A percentile compares a stretch with the other conserved stretches of the same genome.
Conservation (phyloP, 2,797 vertebrate genomes). For the Enteromius viviparus region DNA sequence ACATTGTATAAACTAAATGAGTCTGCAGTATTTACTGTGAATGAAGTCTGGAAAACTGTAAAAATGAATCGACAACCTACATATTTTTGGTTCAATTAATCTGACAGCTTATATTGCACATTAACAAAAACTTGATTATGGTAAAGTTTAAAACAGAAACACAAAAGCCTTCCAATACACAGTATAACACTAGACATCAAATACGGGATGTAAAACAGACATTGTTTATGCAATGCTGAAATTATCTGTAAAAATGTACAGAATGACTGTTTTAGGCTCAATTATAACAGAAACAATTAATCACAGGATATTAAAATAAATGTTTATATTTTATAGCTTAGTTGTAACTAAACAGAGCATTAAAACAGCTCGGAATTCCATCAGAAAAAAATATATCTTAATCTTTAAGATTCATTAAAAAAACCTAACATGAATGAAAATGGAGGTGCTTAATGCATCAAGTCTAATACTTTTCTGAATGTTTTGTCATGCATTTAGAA, state of each 20-base stretch:
- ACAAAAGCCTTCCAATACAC: background rate
- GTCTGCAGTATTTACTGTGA: background rate
- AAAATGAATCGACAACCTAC: background rate
- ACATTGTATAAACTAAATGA: background rate
- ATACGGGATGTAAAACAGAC: background rate
- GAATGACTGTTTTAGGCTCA: background rate
- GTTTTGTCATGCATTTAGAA: background rate
- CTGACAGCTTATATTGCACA: background rate
- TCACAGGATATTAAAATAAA: background rate
- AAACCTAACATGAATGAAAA: background rate
- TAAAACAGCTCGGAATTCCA: constrained; percentile 7
- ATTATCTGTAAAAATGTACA: background rate
- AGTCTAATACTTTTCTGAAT: background rate
- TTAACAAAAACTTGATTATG: background rate
- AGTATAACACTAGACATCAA: background rate
- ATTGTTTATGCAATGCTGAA: background rate
- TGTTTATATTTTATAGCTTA: background rate
- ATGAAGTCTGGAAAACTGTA: background rate
- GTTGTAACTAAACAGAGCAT: background rate
- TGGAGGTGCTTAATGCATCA: background rate
- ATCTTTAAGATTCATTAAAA: background rate
- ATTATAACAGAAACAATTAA: background rate
- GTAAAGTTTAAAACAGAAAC: background rate
- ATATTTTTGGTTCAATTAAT: background rate
- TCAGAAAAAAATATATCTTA: background rate